These are phyloP conservation scores for Ceyx cyanopectus DNA, from an alignment of 2,113 vertebrate species.

Conservation along the genomic window DNA sequence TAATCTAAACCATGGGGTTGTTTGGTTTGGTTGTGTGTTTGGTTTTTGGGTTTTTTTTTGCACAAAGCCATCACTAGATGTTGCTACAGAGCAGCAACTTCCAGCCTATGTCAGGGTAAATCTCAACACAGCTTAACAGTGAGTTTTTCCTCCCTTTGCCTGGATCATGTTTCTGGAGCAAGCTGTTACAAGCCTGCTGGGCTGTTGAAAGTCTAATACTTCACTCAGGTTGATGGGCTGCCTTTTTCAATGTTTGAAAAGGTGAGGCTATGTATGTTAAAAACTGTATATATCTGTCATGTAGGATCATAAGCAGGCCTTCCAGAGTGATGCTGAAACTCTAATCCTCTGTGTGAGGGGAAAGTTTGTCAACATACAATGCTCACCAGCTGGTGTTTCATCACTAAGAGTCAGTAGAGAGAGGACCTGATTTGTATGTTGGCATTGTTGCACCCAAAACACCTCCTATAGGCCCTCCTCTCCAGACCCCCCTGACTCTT, in stretches of 20 bases:
- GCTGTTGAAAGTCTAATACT: not conserved
- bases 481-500: not conserved
- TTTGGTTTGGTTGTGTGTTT: too few species aligned
- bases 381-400: not conserved
- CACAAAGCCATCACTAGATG: conserved; percentile 6
- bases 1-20: not conserved
- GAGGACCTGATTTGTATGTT: not conserved
- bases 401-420: not conserved
- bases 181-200: not conserved
- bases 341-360: accelerated
- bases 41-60: not conserved
- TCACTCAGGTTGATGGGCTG: not conserved
- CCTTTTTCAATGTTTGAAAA: not conserved
- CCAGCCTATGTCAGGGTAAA: not conserved
- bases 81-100: conserved; percentile 19
- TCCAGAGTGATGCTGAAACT: not conserved
- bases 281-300: not conserved
- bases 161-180: not conserved
- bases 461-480: not conserved
- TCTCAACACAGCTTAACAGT: not conserved
- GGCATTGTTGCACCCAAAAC: accelerated
- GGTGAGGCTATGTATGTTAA: not conserved
- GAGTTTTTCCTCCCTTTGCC: not conserved
- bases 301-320: not conserved
- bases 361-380: not conserved